Evolutionary conservation across 2,113 vertebrate species (phyloP).

Genomic region (Telmatochromis sp.): DNA sequence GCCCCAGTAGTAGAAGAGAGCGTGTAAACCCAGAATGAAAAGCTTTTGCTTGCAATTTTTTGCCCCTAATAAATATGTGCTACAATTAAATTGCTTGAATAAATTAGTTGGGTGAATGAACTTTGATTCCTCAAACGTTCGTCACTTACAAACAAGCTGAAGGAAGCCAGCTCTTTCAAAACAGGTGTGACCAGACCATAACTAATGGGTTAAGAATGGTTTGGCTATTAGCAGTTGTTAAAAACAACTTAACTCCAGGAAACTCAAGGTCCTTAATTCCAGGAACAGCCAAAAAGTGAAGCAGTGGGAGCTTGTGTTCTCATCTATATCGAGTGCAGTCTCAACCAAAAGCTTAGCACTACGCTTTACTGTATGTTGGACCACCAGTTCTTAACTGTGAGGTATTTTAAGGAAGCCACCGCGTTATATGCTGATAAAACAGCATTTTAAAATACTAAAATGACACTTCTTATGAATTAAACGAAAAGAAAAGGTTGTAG

Average conservation of each 20-base stretch:
- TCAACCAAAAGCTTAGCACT: neutral
- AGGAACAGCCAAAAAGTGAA: neutral
- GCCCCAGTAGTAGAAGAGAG: neutral
- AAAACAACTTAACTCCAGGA: neutral
- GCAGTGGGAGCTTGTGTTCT: neutral
- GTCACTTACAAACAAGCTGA: neutral
- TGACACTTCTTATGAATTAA: neutral
- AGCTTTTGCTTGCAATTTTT: neutral
- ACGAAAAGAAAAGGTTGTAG: neutral
- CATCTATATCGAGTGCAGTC: neutral
- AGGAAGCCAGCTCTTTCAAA: neutral
- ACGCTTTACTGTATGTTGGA: neutral
- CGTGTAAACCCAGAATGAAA: neutral
- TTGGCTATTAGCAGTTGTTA: neutral
- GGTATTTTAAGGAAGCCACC: neutral
- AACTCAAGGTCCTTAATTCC: neutral
- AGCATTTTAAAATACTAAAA: neutral
- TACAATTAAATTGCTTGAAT: neutral
- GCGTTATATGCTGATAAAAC: rapidly evolving
- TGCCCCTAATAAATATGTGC: neutral
- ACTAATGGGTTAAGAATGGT: neutral
- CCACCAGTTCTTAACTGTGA: neutral
- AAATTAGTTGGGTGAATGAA: neutral
- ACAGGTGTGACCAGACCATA: neutral
- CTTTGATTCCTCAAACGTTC: neutral